A percentile compares a stretch with the other conserved stretches of the same genome.
phyloP scores from a whole-genome alignment of 2,797 vertebrate genomes.

The Epinephelus malabaricus region DNA sequence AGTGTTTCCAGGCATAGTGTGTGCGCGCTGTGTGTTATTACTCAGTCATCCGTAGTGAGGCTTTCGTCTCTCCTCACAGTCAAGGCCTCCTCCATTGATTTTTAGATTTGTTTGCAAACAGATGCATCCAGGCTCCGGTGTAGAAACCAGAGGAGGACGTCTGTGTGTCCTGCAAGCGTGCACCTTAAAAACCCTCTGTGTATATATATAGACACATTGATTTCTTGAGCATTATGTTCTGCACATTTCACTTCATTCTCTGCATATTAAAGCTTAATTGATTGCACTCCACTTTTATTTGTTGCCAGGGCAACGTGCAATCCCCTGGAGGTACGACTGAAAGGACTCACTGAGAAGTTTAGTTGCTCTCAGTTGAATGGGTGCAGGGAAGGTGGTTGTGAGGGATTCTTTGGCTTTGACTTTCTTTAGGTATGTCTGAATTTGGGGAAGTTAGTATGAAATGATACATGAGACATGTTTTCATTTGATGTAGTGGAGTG shows the following conservation, averaged over 20 bases:
- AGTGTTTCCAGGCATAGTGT: too few species aligned
- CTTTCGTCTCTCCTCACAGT: constrained; percentile 39
- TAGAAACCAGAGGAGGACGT: constrained; percentile 27
- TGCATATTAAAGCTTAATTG: constrained; percentile 34
- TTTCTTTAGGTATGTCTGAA: background rate
- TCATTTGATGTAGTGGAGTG: too few species aligned
- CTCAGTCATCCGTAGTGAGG: constrained; percentile 22
- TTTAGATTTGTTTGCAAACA: constrained; percentile 58
- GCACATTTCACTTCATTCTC: constrained; percentile 8
- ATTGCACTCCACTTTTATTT: constrained; percentile 26
- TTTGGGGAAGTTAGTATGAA: too few species aligned
- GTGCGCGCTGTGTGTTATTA: background rate
- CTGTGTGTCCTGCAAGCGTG: constrained; percentile 1
- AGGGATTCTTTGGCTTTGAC: too few species aligned
- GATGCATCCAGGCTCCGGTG: constrained; percentile 27
- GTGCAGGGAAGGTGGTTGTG: too few species aligned
- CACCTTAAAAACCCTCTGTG: background rate
- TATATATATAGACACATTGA: background rate
- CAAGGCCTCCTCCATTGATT: constrained; percentile 56
- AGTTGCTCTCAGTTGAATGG: background rate
- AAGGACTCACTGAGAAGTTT: constrained; percentile 2
- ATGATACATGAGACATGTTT: too few species aligned
- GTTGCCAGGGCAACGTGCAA: constrained; percentile 29
- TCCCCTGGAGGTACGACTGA: background rate
- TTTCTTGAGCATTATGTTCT: constrained; percentile 1